phyloP scores from a whole-genome alignment of 2,888 invertebrate species.

The Phyto melanocephala region DNA sequence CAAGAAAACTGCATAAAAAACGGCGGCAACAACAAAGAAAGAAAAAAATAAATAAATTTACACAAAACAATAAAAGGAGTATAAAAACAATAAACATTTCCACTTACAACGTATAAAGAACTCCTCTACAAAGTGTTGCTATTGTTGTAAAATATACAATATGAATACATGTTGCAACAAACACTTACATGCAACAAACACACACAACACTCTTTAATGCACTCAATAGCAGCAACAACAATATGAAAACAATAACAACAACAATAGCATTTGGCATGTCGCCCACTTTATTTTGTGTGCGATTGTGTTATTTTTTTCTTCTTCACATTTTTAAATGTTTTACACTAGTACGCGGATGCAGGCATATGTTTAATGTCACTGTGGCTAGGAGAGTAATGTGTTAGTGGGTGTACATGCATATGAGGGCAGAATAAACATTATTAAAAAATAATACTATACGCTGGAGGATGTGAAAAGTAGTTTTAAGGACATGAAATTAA shows the following conservation, averaged over 20 bases:
- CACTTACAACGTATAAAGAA: constrained; percentile 63
- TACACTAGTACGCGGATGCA: background rate
- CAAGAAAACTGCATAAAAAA: background rate
- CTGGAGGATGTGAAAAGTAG: no score
- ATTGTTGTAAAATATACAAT: constrained; percentile 50
- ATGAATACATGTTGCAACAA: constrained; percentile 61
- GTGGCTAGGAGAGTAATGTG: background rate
- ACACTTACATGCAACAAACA: constrained; percentile 10
- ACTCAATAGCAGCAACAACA: constrained; percentile 32
- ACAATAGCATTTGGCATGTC: constrained; percentile 56
- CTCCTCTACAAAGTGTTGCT: constrained; percentile 56
- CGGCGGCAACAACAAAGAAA: constrained; percentile 25
- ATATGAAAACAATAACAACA: constrained; percentile 34
- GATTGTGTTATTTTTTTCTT: background rate
- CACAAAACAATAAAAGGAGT: constrained; percentile 39
- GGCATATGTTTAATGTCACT: constrained; percentile 30
- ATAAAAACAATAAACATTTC: constrained; percentile 62
- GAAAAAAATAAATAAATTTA: background rate
- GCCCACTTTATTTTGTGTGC: constrained; percentile 44
- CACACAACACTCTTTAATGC: background rate
- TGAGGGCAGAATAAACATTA: background rate
- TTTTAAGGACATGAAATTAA: no score
- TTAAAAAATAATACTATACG: no score
- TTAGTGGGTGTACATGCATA: background rate
- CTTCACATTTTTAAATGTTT: constrained; percentile 41